Percentiles rank a stretch among this genome's conserved stretches.
phyloP scores from a whole-genome alignment of 2,888 invertebrate species.

The Plebejus argus region DNA sequence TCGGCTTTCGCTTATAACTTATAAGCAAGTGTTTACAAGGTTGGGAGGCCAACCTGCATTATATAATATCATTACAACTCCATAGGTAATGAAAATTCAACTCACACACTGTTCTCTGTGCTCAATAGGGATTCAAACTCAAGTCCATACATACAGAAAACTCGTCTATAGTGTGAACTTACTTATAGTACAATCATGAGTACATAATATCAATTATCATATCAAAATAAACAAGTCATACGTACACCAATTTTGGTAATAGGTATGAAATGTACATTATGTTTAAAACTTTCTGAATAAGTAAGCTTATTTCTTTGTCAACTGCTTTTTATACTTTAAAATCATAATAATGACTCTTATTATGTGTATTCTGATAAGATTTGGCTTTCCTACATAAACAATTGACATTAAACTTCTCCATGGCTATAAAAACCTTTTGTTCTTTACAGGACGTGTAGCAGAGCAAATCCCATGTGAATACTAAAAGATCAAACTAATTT shows the following conservation, averaged over 20 bases:
- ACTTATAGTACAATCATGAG: background rate
- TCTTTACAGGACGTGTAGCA: slow-evolving; percentile 65
- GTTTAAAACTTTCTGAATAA: background rate
- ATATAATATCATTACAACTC: slow-evolving; percentile 34
- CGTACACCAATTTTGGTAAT: background rate
- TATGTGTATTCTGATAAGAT: background rate
- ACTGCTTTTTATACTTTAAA: background rate
- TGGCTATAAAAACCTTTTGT: slow-evolving; percentile 41
- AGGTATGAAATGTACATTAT: background rate
- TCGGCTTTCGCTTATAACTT: slow-evolving; percentile 41
- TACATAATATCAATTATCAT: background rate
- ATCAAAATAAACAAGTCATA: background rate
- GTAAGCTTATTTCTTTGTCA: background rate
- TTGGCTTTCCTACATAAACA: background rate
- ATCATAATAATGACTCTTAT: background rate
- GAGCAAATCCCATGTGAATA: slow-evolving; percentile 71
- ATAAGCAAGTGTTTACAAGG: slow-evolving; percentile 35
- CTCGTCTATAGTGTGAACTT: background rate
- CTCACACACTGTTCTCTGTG: background rate
- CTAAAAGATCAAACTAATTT: slow-evolving; percentile 46
- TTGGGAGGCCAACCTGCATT: slow-evolving; percentile 34
- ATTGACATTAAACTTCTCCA: background rate
- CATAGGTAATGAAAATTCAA: background rate
- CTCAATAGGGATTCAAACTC: background rate
- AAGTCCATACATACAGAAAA: background rate